Percentiles rank a stretch among this genome's conserved stretches.
Conservation (phyloP, 1,140 invertebrate genomes). For the Pollicipes pollicipes region DNA sequence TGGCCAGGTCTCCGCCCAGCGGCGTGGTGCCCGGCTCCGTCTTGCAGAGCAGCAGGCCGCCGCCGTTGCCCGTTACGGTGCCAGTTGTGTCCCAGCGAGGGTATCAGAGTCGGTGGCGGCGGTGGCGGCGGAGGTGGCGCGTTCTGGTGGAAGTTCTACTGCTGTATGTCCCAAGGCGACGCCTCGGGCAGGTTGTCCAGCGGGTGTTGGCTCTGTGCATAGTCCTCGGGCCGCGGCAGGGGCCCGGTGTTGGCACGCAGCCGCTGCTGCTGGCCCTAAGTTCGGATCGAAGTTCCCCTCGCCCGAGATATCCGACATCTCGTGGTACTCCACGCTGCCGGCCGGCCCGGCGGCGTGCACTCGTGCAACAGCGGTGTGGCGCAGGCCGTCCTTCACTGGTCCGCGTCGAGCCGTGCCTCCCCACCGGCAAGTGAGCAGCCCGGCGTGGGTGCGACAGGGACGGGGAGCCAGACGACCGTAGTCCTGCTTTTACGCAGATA, state of each 20-base stretch:
- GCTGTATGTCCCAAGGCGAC: not conserved
- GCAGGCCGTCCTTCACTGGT: not conserved
- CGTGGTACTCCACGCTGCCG: not conserved
- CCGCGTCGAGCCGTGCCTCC: too few relatives aligned
- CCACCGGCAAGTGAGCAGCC: not conserved
- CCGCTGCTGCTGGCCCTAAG: constrained; percentile 78
- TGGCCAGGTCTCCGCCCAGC: not conserved
- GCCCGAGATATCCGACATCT: not conserved
- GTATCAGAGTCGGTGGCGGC: not conserved
- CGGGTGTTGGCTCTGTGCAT: constrained; percentile 44
- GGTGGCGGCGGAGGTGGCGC: not conserved
- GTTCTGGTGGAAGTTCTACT: not conserved
- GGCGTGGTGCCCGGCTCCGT: not conserved
- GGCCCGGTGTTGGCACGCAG: constrained; percentile 97
- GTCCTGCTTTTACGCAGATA: too few relatives aligned
- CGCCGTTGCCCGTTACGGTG: too few relatives aligned
- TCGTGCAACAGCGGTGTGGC: not conserved
- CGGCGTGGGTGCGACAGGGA: too few relatives aligned
- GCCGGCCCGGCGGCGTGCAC: not conserved
- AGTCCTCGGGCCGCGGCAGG: constrained; percentile 74
- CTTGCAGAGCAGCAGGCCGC: not conserved
- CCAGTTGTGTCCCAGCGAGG: not conserved
- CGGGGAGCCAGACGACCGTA: too few relatives aligned
- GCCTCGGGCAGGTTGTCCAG: constrained; percentile 15
- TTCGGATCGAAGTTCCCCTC: constrained; percentile 33